Evolutionary conservation across 2,113 vertebrate genomes (phyloP).

Genomic region (Bubo bubo): DNA sequence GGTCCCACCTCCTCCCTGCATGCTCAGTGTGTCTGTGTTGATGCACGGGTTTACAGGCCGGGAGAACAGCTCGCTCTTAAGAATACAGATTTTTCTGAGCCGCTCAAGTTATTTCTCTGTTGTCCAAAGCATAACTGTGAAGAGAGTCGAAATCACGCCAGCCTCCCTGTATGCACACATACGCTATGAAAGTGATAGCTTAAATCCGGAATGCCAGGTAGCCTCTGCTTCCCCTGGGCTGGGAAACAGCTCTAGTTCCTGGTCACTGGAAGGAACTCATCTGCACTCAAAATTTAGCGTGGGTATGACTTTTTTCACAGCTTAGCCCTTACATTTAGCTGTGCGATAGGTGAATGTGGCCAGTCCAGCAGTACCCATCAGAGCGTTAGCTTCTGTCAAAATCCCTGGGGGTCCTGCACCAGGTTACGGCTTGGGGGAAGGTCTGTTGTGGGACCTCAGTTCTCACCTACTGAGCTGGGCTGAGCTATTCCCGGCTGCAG

Average conservation of each 20-base stretch:
- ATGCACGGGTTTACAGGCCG: neutral
- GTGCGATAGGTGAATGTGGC: neutral
- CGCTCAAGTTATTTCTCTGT: neutral
- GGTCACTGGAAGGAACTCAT: neutral
- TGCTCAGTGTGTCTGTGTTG: accelerated
- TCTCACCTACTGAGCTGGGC: neutral
- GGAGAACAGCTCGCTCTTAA: neutral
- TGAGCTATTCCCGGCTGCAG: neutral
- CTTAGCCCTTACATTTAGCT: neutral
- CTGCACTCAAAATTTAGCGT: neutral
- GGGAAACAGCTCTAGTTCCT: neutral
- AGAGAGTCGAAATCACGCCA: neutral
- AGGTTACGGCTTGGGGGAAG: neutral
- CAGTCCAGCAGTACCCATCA: neutral
- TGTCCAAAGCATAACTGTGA: neutral
- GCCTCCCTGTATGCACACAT: neutral
- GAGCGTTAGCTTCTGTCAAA: accelerated
- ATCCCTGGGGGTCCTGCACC: neutral
- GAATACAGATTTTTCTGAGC: neutral
- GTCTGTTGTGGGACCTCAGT: neutral
- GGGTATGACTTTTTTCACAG: neutral
- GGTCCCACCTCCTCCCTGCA: neutral
- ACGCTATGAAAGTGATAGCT: accelerated
- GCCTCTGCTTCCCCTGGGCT: neutral
- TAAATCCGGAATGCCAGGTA: neutral